Evolutionary conservation across 1,140 invertebrate genomes (phyloP).

Genomic region (Anagrus nilaparvatae): DNA sequence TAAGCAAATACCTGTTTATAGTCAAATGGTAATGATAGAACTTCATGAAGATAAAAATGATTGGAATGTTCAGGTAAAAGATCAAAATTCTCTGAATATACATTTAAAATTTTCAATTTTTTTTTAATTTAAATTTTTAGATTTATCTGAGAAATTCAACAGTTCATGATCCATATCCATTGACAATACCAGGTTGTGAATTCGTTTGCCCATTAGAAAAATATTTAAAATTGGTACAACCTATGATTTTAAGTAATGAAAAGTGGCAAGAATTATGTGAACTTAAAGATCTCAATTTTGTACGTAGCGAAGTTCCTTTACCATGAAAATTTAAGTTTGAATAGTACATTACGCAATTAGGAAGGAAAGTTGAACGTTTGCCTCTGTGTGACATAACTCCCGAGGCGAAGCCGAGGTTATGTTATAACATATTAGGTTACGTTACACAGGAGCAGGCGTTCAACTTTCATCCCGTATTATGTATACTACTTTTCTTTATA

Average conservation of each 20-base stretch:
- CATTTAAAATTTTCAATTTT: too few species aligned
- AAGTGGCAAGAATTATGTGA: slow-evolving; percentile 47
- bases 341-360: too few species aligned
- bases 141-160: slow-evolving; percentile 53
- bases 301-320: slow-evolving; percentile 39
- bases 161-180: slow-evolving; percentile 36
- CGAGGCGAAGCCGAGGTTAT: too few species aligned
- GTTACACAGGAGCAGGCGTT: too few species aligned
- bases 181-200: slow-evolving; percentile 53
- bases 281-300: slow-evolving; percentile 43
- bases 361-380: too few species aligned
- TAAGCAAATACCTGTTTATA: slow-evolving; percentile 59
- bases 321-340: slow-evolving; percentile 41
- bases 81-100: too few species aligned
- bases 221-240: slow-evolving; percentile 43
- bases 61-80: slow-evolving; percentile 43
- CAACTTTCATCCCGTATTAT: too few species aligned
- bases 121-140: too few species aligned
- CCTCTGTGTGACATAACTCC: too few species aligned
- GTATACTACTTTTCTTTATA: too few species aligned
- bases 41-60: slow-evolving; percentile 49
- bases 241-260: slow-evolving; percentile 42
- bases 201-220: slow-evolving; percentile 48
- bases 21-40: slow-evolving; percentile 62
- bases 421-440: too few species aligned